These are phyloP conservation scores for Trachymyrmex cornetzi DNA, from an alignment of 1,140 invertebrate genomes.

Conservation along the genomic window DNA sequence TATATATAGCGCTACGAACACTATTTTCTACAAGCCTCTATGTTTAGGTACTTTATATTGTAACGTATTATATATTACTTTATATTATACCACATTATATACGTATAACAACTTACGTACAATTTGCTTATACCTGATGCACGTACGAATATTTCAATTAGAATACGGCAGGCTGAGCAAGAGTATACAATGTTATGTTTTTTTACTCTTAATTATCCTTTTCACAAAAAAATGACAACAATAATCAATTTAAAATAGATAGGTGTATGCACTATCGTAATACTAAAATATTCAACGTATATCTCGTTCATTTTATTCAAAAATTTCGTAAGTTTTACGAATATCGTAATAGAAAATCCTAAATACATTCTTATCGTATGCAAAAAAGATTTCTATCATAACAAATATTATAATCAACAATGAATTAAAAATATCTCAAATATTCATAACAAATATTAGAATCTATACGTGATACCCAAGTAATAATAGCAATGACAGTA, in stretches of 20 bases:
- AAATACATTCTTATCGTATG: neutral
- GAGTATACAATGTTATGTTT: constrained; percentile 19
- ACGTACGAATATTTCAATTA: constrained; percentile 26
- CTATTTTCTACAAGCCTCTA: constrained; percentile 65
- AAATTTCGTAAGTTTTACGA: neutral
- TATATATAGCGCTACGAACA: constrained; percentile 62
- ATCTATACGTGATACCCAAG: neutral
- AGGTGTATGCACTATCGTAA: neutral
- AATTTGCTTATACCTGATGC: constrained; percentile 16
- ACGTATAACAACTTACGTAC: constrained; percentile 38
- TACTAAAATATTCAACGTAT: neutral
- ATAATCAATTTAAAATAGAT: constrained; percentile 12
- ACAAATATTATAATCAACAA: too few species aligned
- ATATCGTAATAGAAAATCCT: neutral
- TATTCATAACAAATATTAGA: constrained; percentile 9
- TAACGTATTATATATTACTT: constrained; percentile 4
- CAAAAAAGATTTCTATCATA: neutral
- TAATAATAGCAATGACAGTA: neutral
- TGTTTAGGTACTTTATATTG: neutral
- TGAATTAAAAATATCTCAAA: constrained; percentile 13
- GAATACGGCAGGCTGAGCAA: constrained; percentile 42
- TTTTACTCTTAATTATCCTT: neutral
- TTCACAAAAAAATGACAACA: constrained; percentile 2
- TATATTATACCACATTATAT: constrained; percentile 2
- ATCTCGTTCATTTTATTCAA: neutral